These are phyloP conservation scores for Scaptomyza tumidula DNA, from an alignment of 2,888 invertebrate genomes.

Conservation along the genomic window DNA sequence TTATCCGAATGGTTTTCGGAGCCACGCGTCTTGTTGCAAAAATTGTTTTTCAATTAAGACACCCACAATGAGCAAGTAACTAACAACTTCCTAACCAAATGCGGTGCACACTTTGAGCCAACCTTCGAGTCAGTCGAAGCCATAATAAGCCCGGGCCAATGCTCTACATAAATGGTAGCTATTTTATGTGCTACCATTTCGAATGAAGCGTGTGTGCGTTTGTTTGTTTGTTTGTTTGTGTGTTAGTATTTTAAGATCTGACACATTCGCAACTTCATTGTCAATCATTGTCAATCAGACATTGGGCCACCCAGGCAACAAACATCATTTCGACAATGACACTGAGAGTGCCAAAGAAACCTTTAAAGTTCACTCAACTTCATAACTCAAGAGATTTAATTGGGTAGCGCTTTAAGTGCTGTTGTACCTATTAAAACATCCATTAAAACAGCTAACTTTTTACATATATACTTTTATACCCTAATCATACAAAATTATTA, in stretches of 20 bases:
- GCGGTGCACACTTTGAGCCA: constrained; percentile 31
- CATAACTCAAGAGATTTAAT: constrained; percentile 55
- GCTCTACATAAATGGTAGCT: constrained; percentile 60
- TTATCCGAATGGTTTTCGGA: constrained; percentile 13
- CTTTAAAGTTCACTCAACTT: constrained; percentile 72
- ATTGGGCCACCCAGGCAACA: constrained; percentile 59
- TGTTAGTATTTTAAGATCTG: constrained; percentile 23
- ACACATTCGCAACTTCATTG: constrained; percentile 65
- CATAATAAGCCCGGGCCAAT: constrained; percentile 73
- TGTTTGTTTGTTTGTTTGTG: no score
- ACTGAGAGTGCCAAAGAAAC: constrained; percentile 57
- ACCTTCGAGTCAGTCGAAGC: constrained; percentile 53
- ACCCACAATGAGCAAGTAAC: constrained; percentile 45
- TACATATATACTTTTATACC: neutral
- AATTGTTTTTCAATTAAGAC: constrained; percentile 50
- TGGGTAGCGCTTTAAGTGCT: constrained; percentile 10
- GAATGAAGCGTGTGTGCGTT: neutral
- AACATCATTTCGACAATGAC: constrained; percentile 60
- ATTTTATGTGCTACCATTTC: constrained; percentile 30
- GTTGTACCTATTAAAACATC: neutral
- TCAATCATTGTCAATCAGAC: constrained; percentile 72
- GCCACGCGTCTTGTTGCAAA: constrained; percentile 30
- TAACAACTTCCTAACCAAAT: constrained; percentile 54
- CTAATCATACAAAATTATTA: neutral
- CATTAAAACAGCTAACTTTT: neutral